Conservation (phyloP, 2,113 vertebrate genomes). For the Stercorarius parasiticus region DNA sequence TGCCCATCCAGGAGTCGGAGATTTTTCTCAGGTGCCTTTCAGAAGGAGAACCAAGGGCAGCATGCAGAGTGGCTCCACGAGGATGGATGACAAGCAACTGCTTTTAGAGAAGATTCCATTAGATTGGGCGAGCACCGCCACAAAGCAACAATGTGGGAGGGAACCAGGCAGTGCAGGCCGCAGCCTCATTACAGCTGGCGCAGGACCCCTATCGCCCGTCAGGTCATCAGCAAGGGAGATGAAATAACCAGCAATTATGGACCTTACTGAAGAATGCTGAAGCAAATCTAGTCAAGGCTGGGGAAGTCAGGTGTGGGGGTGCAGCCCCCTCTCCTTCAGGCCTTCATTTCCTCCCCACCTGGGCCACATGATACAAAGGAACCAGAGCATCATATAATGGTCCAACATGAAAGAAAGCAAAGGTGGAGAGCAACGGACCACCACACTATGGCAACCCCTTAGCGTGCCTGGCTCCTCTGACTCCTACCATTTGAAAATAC, state of each 20-base stretch:
- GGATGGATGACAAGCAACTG: neutral
- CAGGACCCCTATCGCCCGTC: neutral
- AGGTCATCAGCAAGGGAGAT: neutral
- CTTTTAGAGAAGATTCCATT: neutral
- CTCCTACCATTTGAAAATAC: neutral
- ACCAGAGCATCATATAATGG: neutral
- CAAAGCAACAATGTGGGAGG: neutral
- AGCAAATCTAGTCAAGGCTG: neutral
- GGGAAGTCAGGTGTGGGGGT: neutral
- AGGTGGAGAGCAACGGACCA: neutral
- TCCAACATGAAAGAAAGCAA: neutral
- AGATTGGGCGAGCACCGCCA: fast-evolving
- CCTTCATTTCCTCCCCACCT: neutral
- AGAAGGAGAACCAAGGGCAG: neutral
- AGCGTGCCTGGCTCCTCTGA: neutral
- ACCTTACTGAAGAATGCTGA: neutral
- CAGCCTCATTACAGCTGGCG: neutral
- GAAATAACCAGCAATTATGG: neutral
- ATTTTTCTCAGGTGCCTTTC: neutral
- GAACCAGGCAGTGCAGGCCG: neutral
- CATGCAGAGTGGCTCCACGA: neutral
- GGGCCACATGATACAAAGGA: neutral
- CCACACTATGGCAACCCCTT: neutral
- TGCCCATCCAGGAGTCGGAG: neutral
- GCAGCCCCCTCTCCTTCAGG: neutral